Conservation (phyloP, 1,140 invertebrate genomes). For the Plutomurus gul region DNA sequence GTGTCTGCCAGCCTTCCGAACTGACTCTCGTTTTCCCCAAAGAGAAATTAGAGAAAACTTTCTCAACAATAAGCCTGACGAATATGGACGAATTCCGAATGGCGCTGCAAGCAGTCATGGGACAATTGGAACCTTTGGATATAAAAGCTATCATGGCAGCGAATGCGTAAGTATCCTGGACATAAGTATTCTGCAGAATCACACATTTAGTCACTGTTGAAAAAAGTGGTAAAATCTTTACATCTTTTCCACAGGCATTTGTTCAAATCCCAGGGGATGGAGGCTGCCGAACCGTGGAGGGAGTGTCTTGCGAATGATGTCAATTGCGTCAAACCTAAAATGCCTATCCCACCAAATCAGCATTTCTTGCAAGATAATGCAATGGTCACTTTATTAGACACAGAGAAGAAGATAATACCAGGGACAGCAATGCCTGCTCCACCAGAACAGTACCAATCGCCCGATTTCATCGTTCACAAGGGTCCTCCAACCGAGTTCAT, state of each 20-base stretch:
- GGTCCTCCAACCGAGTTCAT: too few relatives aligned
- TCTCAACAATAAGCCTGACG: slow-evolving; percentile 41
- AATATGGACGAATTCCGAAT: slow-evolving; percentile 44
- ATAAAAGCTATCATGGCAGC: slow-evolving; percentile 37
- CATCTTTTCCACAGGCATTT: slow-evolving; percentile 1
- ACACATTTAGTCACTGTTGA: too few relatives aligned
- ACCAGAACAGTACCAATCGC: too few relatives aligned
- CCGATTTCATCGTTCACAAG: too few relatives aligned
- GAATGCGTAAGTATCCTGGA: slow-evolving; percentile 23
- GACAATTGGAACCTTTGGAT: slow-evolving; percentile 45
- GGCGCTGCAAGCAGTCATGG: slow-evolving; percentile 17
- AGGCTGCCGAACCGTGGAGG: slow-evolving; percentile 38
- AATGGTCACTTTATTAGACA: too few relatives aligned
- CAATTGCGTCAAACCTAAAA: slow-evolving; percentile 17
- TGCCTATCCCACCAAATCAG: background rate
- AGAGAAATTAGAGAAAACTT: background rate
- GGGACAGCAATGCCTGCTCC: too few relatives aligned
- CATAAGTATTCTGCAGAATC: background rate
- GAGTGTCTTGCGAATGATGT: slow-evolving; percentile 27
- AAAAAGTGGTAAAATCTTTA: too few relatives aligned
- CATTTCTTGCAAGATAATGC: too few relatives aligned
- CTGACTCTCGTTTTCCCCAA: slow-evolving; percentile 12
- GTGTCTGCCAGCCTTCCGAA: slow-evolving; percentile 40
- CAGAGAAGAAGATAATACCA: too few relatives aligned
- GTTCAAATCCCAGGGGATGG: slow-evolving; percentile 37